Evolutionary conservation across 2,113 vertebrate genomes (phyloP), one percentile per base, ranked within the genome.

Genomic region (Neotragus pygmaeus): DNA sequence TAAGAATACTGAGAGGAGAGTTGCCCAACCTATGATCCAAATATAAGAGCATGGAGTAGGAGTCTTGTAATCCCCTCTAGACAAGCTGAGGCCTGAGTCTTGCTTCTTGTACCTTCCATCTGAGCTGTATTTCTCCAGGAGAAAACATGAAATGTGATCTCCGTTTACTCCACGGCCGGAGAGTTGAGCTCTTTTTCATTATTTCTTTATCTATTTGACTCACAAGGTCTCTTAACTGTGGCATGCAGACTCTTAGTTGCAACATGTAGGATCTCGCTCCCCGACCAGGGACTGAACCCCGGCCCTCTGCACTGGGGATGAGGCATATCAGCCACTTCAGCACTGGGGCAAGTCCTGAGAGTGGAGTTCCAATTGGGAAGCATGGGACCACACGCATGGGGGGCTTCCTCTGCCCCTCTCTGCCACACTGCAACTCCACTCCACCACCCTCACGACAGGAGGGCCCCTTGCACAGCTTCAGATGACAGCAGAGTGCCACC

Each of bases 91-190:
- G 1, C 30, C 39, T 81, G 10, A 78, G 1, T 16, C 75, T 2
- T n/a, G 36, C 73, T 96, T 77, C 81, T 94, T 45, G 17, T 33
- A 88, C 17, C 15, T 55, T 97, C 27, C 36, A 14, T 58, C 92
- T 83, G 66, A 77, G 25, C 4, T 73, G 15, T 6, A 6, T 90
- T 96, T 96, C 80, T 84, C 91, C 43, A 91, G 27, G 2, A 33
- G 6, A 4, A 60, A 57, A 21, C 39, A 58, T 95, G 36, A 53
- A 84, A 64, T 28, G 58, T 3, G 23, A n/a, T 60, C 7, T 90
- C 75, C 55, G 55, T 60, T 14, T 13, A 95, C 3, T 23, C 58
- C 1, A n/a, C 15, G 12, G 10, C 27, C 58, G 27, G 19, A 30
- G 19, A 19, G 2, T 51, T 30, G 51, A 17, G 13, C 23, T 47